Percentiles rank a stretch among this genome's conserved stretches.
phyloP scores from a whole-genome alignment of 2,888 invertebrate species.

The Meteorus cinctellus region DNA sequence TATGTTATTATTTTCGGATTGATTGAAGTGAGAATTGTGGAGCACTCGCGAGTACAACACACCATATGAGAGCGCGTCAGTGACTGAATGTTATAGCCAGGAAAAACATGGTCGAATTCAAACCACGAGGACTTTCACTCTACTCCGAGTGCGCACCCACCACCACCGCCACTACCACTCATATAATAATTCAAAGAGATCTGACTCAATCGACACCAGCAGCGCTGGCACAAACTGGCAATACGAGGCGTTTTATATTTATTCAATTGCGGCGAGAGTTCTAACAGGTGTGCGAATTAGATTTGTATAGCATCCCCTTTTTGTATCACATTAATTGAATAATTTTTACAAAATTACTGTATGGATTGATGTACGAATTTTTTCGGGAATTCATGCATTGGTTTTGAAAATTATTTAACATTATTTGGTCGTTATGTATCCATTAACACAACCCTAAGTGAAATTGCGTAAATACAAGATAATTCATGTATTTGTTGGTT shows the following conservation, averaged over 20 bases:
- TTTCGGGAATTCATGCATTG: no score
- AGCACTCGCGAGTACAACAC: slow-evolving; percentile 13
- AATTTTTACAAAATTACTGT: neutral
- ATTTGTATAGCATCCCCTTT: neutral
- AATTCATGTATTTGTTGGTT: neutral
- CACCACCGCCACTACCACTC: slow-evolving; percentile 19
- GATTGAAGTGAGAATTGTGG: neutral
- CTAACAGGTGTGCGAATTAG: slow-evolving; percentile 10
- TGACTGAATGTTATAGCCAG: slow-evolving; percentile 43
- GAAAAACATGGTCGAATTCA: slow-evolving; percentile 39
- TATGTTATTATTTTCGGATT: neutral
- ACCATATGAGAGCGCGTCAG: slow-evolving; percentile 44
- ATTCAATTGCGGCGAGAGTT: slow-evolving; percentile 10
- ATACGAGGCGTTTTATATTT: slow-evolving; percentile 5
- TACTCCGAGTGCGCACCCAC: slow-evolving; percentile 8
- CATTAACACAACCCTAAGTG: no score
- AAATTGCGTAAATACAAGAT: no score
- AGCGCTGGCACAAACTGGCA: neutral
- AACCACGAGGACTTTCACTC: slow-evolving; percentile 53
- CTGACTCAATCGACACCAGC: slow-evolving; percentile 50
- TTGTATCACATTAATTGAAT: neutral
- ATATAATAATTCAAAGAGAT: slow-evolving; percentile 47
- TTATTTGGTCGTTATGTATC: no score
- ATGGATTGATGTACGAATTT: no score
- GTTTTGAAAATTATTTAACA: no score